phyloP scores from a whole-genome alignment of 2,888 invertebrate species.

The Drosophila siamana region DNA sequence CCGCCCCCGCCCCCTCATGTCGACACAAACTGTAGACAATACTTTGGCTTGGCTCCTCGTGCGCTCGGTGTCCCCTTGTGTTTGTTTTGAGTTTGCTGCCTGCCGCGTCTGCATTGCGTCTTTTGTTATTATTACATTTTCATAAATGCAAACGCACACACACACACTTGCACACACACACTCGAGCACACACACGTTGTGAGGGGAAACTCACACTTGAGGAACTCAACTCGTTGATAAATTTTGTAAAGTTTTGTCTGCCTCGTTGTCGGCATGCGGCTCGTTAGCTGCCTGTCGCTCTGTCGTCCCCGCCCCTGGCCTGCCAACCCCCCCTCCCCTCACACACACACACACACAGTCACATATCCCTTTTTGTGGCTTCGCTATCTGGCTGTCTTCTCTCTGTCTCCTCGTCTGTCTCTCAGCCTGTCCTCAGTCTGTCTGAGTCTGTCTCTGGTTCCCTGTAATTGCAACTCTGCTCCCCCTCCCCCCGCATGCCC shows the following conservation, averaged over 20 bases:
- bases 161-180: conserved; percentile 13
- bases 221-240: conserved; percentile 66
- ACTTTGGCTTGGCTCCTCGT: conserved; percentile 22
- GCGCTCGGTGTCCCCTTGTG: conserved; percentile 43
- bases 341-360: not conserved
- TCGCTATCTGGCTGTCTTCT: conserved; percentile 38
- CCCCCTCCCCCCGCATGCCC: not conserved
- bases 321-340: not conserved
- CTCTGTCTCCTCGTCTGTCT: conserved; percentile 20
- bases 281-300: conserved; percentile 63
- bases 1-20: too few relatives aligned
- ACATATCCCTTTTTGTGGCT: conserved; percentile 52
- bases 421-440: too few relatives aligned
- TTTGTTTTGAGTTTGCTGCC: conserved; percentile 67
- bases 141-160: conserved; percentile 74
- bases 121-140: conserved; percentile 82
- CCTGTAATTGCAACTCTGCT: conserved; percentile 42
- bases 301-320: conserved; percentile 1
- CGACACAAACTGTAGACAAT: too few relatives aligned
- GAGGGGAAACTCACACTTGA: conserved; percentile 21
- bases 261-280: conserved; percentile 67
- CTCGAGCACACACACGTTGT: not conserved
- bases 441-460: conserved; percentile 16
- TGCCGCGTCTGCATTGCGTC: conserved; percentile 78
- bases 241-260: conserved; percentile 78